Percentiles rank a stretch among this genome's conserved stretches.
phyloP scores from a whole-genome alignment of 2,113 vertebrate genomes.

The Peromyscus polionotus region DNA sequence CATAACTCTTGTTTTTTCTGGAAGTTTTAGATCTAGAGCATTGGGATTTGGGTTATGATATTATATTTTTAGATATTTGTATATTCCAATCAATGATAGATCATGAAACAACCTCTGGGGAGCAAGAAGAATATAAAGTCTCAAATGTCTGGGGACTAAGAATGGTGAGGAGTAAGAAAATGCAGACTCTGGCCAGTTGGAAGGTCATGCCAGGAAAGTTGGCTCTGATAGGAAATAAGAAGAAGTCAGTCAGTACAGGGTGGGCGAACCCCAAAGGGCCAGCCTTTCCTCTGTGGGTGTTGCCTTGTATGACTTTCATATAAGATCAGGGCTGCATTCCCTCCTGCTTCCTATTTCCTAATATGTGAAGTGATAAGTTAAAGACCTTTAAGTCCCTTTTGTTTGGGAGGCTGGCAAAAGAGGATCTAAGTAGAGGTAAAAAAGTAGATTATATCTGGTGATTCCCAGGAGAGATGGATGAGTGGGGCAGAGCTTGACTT shows the following conservation, averaged over 20 bases:
- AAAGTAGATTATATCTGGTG: neutral
- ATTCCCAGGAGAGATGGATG: too few relatives aligned
- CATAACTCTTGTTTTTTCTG: neutral
- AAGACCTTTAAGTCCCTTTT: neutral
- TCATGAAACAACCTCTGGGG: neutral
- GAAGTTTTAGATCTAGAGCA: neutral
- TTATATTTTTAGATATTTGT: conserved; percentile 11
- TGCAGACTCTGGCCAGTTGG: neutral
- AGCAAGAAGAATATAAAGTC: neutral
- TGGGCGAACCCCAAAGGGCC: neutral
- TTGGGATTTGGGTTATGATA: conserved; percentile 5
- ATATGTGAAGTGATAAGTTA: neutral
- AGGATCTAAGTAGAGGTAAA: neutral
- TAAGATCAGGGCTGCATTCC: rapidly evolving
- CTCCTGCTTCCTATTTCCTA: neutral
- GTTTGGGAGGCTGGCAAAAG: neutral
- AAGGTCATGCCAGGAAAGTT: neutral
- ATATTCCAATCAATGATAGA: neutral
- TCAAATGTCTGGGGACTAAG: neutral
- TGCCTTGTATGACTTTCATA: neutral
- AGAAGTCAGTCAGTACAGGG: neutral
- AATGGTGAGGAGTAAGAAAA: neutral
- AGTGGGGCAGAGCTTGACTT: neutral
- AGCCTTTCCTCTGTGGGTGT: neutral
- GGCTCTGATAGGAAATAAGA: neutral